Base-by-base conservation (phyloP, 1,140 invertebrate species). In the Scylla paramamosain region DNA sequence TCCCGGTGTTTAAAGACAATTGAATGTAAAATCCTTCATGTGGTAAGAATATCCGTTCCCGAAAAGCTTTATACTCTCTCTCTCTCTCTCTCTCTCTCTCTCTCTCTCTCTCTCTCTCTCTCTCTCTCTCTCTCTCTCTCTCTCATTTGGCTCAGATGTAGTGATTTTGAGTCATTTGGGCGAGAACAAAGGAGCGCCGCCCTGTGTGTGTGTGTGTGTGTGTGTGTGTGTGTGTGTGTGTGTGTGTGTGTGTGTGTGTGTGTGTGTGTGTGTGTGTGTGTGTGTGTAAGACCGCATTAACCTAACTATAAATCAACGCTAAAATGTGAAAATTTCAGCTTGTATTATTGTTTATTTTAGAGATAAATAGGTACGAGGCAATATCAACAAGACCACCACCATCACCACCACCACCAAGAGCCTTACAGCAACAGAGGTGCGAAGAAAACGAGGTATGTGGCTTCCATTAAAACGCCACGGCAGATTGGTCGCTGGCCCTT, bases 91-190 rank as follows among this genome's bases (percentile, higher is more conserved):
- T 25, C 6, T 29, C 32, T 14, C 7, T 46, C 25, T 45, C 87
- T 89, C 39, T 46, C 87, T 89, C 39, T 29, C 46, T 45, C 46
- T 39, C n/a, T 39, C 32, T 46, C 87, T 48, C 31, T 28, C 39
- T 89, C 87, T 28, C 87, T 48, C 39, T 48, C 87, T 77, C 32
- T 46, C 87, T n/a, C 8, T 10, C 20, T 89, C 87, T 10, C 39
- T n/a, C 39, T 28, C 87, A 89, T 48, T 28, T 39, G 87, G 87
- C 87, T 45, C 87, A 89, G 39, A 39, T 89, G 32, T 89, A 89
- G 39, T 89, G 31, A 89, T 89, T 89, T 89, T 48, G 8, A 48
- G 87, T 89, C 31, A 89, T 89, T 89, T 89, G 39, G 87, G 87
- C 8, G 14, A 39, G 87, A 89, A 39, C 87, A 89, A 89, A 89